Base-by-base conservation (phyloP, 2,113 vertebrate genomes). In the Ochotona curzoniae region DNA sequence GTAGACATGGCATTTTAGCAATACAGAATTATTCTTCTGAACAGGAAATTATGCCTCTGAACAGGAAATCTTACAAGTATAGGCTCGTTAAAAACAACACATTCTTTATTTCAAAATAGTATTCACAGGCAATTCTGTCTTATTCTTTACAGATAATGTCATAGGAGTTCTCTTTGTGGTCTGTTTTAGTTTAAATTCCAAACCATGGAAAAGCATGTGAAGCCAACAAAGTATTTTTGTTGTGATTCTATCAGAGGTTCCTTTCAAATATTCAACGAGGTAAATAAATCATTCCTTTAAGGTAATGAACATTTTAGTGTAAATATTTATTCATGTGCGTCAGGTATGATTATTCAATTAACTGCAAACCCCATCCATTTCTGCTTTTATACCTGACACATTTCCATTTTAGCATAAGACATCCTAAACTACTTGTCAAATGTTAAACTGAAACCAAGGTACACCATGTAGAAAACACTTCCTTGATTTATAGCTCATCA, bases 1-100 rank as follows among this genome's bases (percentile, higher is more conserved):
- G 96, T 94, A 96, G 23, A 21, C 47, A 25, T 85, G 60, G 14
- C 44, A 84, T 87, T 92, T 94, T 86, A 85, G 28, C 28, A 67
- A 44, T 92, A 64, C 95, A 96, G 96, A 49, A 93, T 80, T 94
- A 94, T 95, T 83, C 73, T 6, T 82, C 94, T 91, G 66, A 44
- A 44, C 38, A 44, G 38, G 38, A 97, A 94, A 93, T 86, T 96
- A 20, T 94, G 38, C 38, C 38, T 44, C 38, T 91, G 75, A 94
- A 89, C 20, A 3, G 20, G 76, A 70, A 90, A 28, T 49, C 17
- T 92, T 94, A 70, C 23, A 86, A 69, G 17, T 35, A 32, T 87
- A 75, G 57, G n/a, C n/a, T 92, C n/a, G 87, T 20, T 60, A 94
- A 93, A 83, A 14, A 67, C 2, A 54, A 79, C 63, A 25, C 49